A percentile compares a stretch with the other conserved stretches of the same genome.
These are phyloP conservation scores for Sebastes hubbsi DNA, from an alignment of 2,797 vertebrate species.

Conservation along the genomic window DNA sequence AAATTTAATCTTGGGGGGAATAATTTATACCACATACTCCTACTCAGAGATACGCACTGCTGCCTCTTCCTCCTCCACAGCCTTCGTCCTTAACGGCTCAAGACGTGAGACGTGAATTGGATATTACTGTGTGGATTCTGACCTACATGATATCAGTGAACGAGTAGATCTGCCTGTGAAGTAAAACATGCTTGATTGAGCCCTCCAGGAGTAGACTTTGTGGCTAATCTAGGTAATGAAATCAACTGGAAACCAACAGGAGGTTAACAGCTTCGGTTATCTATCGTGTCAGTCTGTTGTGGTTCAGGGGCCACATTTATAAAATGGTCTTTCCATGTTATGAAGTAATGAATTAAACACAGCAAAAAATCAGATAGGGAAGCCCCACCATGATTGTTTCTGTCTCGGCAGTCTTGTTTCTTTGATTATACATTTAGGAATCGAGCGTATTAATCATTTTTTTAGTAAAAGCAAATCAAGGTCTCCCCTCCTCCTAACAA, in stretches of 20 bases:
- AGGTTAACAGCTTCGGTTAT: conserved; percentile 27
- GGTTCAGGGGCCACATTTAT: neutral
- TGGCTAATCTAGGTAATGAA: conserved; percentile 38
- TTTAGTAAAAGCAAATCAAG: conserved; percentile 16
- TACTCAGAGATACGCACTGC: neutral
- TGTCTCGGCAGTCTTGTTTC: neutral
- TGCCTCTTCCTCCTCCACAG: neutral
- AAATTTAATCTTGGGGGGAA: conserved; percentile 44
- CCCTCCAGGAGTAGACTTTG: conserved; percentile 17
- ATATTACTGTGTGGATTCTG: conserved; percentile 43
- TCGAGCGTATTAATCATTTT: neutral
- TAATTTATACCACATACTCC: conserved; percentile 58
- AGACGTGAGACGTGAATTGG: conserved; percentile 30
- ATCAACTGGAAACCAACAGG: neutral
- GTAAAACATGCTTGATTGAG: conserved; percentile 46
- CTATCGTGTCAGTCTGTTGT: neutral
- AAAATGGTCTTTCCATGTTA: neutral
- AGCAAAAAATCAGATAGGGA: neutral
- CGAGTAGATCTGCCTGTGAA: conserved; percentile 18
- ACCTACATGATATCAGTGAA: conserved; percentile 27
- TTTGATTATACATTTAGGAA: neutral
- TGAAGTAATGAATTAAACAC: neutral
- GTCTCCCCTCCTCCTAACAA: conserved; percentile 1
- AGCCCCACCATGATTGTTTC: neutral
- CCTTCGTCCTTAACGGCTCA: conserved; percentile 7